Conservation (phyloP, 2,797 vertebrate species). For the Danio choprae region DNA sequence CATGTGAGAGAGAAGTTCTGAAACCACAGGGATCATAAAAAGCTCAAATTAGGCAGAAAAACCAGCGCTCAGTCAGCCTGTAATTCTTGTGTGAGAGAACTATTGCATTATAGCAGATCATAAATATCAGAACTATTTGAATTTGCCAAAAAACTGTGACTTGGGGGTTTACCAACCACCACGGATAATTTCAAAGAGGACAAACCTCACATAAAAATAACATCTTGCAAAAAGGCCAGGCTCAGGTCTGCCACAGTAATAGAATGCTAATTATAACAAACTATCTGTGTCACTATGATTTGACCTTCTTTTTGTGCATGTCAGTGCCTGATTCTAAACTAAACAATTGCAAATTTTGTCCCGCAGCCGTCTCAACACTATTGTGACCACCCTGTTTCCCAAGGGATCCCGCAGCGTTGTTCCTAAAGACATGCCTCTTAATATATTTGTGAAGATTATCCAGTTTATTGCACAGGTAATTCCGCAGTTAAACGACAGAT, state of each 20-base stretch:
- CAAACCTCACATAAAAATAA: slow-evolving; percentile 26
- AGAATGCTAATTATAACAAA: slow-evolving; percentile 1
- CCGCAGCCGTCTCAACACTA: slow-evolving; percentile 93
- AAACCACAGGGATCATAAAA: slow-evolving; percentile 12
- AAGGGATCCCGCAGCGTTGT: slow-evolving; percentile 97
- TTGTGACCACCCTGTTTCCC: slow-evolving; percentile 95
- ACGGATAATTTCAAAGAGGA: slow-evolving; percentile 38
- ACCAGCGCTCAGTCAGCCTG: not conserved
- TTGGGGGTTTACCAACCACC: slow-evolving; percentile 21
- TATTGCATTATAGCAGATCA: not conserved
- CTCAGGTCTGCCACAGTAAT: slow-evolving; percentile 16
- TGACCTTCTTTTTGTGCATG: slow-evolving; percentile 36
- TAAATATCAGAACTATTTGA: slow-evolving; percentile 8
- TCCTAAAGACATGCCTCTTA: slow-evolving; percentile 97
- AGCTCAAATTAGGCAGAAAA: not conserved
- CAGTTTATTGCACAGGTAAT: slow-evolving; percentile 98
- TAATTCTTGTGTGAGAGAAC: not conserved
- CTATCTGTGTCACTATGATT: slow-evolving; percentile 28
- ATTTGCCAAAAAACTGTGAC: slow-evolving; percentile 30
- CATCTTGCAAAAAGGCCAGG: slow-evolving; percentile 26
- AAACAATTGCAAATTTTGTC: slow-evolving; percentile 25
- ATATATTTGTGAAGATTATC: slow-evolving; percentile 99
- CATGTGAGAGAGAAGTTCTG: slow-evolving; percentile 14
- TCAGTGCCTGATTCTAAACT: slow-evolving; percentile 12
- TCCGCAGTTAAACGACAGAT: not conserved